Evolutionary conservation across 2,113 vertebrate species (phyloP).

Genomic region (Zosterops pallidus): DNA sequence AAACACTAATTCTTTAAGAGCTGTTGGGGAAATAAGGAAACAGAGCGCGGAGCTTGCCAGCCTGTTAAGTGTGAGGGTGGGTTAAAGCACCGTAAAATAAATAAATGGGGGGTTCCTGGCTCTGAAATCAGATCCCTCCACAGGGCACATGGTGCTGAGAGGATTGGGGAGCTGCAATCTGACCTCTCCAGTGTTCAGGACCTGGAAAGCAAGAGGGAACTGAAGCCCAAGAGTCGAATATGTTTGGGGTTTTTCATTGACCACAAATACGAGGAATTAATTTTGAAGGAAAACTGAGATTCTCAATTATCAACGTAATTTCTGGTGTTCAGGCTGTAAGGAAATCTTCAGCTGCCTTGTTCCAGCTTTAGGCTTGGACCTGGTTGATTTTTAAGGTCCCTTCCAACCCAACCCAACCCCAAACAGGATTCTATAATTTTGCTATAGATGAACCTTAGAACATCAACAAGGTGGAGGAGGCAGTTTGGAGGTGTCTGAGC

Average conservation of each 20-base stretch:
- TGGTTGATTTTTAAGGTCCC: background rate
- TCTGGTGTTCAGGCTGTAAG: background rate
- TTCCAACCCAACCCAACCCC: background rate
- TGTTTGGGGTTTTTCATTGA: background rate
- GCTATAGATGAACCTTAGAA: background rate
- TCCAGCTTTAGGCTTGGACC: background rate
- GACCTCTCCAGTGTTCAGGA: background rate
- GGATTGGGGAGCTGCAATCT: background rate
- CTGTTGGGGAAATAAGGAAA: background rate
- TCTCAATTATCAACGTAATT: fast-evolving
- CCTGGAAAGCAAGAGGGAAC: background rate
- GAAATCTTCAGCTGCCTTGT: background rate
- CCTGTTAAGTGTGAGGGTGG: background rate
- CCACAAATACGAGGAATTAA: background rate
- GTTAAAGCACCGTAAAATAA: background rate
- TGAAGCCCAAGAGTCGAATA: background rate
- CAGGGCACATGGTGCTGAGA: background rate
- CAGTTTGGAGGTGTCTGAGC: background rate
- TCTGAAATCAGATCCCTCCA: background rate
- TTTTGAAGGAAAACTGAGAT: background rate
- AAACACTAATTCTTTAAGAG: slow-evolving; percentile 38
- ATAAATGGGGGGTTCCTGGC: background rate
- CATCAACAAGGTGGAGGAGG: background rate
- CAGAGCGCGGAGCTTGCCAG: background rate
- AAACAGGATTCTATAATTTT: background rate